Evolutionary conservation across 2,113 vertebrate genomes (phyloP), one percentile per base, ranked within the genome.

Genomic region (Cebidichthys violaceus): DNA sequence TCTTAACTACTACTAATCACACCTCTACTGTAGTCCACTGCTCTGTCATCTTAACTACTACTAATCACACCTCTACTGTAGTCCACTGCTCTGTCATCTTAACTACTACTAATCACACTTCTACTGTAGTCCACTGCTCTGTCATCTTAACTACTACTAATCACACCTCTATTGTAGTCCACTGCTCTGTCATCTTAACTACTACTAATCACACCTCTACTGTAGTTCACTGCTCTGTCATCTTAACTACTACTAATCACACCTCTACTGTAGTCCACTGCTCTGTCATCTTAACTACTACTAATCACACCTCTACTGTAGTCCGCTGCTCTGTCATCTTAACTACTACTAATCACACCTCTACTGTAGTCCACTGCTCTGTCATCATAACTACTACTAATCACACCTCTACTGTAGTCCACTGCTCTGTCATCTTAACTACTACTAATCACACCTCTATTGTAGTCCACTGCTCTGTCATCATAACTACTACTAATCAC

Each of bases 11-110:
- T 50, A 17, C 18, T 50, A 18, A 50, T 50, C 45, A 50, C 45
- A 15, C 18, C 45, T 50, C 17, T 50, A 50, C 43, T 87, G 75
- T 67, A 67, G 70, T 64, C 60, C 39, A 68, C 39, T 62, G 68
- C 37, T 39, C 37, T 39, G 8, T 39, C 37, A 39, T 35, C 4
- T 4, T 39, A 39, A 39, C 37, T 39, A 45, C 81, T 77, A 77
- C 1, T 39, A 39, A 39, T 9, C 37, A 39, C 37, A 39, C 37
- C 37, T 39, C 37, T 35, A 5, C 37, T 39, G 37, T 39, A 39
- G 37, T 39, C 1, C 37, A 5, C 37, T 39, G 37, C 37, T 39
- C 37, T 39, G 37, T 39, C 37, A 9, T 39, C 37, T 1, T 39
- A 39, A 39, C 37, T 39, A n/a, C n/a, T n/a, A n/a, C n/a, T 41